These are phyloP conservation scores for Sylvietta virens DNA, from an alignment of 2,113 vertebrate species.

Conservation along the genomic window DNA sequence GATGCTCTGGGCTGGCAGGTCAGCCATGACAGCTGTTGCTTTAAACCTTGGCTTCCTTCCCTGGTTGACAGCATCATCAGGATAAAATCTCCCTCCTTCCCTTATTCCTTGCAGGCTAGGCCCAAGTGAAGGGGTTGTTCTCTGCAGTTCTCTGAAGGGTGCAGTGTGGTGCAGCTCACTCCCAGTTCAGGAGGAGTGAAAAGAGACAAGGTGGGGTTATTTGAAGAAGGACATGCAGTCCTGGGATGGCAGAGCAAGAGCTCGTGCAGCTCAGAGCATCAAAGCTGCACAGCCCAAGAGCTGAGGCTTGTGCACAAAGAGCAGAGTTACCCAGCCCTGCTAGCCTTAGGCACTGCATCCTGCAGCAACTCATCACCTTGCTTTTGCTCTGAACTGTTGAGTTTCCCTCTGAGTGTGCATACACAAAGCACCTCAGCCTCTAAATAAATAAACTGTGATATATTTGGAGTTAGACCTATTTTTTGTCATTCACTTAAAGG, in stretches of 20 bases:
- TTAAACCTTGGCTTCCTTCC: conserved; percentile 28
- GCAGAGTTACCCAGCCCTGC: not conserved
- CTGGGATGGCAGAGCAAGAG: not conserved
- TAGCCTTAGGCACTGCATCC: not conserved
- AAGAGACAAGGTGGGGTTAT: not conserved
- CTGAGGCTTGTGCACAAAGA: not conserved
- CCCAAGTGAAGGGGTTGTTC: not conserved
- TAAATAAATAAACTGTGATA: not conserved
- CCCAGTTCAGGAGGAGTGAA: not conserved
- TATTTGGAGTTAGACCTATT: not conserved
- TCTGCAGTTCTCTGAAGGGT: too few species aligned
- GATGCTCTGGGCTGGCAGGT: conserved; percentile 38
- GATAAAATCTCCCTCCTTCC: not conserved
- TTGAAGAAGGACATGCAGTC: not conserved
- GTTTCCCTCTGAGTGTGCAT: not conserved
- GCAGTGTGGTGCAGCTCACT: accelerated
- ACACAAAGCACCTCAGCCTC: not conserved
- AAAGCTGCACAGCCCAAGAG: not conserved
- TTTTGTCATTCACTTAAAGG: not conserved
- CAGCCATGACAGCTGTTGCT: conserved; percentile 13
- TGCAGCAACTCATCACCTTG: not conserved
- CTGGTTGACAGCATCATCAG: not conserved
- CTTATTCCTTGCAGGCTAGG: not conserved
- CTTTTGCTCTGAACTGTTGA: not conserved
- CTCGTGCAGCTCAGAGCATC: not conserved